phyloP scores from a whole-genome alignment of 1,140 invertebrate species.

The Anagrus nilaparvatae region DNA sequence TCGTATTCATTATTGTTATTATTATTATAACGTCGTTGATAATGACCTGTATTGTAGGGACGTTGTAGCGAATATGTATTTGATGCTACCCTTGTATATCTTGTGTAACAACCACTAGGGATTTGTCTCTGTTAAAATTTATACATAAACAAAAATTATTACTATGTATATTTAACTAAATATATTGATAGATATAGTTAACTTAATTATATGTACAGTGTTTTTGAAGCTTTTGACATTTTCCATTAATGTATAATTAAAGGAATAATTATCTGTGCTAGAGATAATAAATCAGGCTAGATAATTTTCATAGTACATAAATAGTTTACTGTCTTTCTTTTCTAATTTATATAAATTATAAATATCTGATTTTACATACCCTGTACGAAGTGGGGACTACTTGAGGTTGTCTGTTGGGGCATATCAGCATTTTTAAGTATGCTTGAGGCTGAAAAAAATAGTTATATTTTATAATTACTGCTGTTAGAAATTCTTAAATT shows the following conservation, averaged over 20 bases:
- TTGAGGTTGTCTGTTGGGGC: conserved; percentile 33
- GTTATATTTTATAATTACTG: too few species aligned
- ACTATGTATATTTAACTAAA: too few species aligned
- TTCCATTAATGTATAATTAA: too few species aligned
- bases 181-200: too few species aligned
- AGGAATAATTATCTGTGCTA: too few species aligned
- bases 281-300: too few species aligned
- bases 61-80: conserved; percentile 29
- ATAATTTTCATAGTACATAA: too few species aligned
- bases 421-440: conserved; percentile 35
- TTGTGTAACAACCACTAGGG: conserved; percentile 35
- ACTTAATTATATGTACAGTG: too few species aligned
- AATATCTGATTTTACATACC: conserved; percentile 31
- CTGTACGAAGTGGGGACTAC: conserved; percentile 26
- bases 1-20: conserved; percentile 22
- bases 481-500: too few species aligned
- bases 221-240: too few species aligned
- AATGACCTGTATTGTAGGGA: conserved; percentile 18
- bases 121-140: conserved; percentile 31
- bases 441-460: conserved; percentile 25
- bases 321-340: too few species aligned
- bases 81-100: conserved; percentile 36
- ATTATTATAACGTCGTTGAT: conserved; percentile 18
- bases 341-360: neutral
- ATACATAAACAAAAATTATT: conserved; percentile 4